Evolutionary conservation across 2,888 invertebrate species (phyloP).

Genomic region (Pegoplata infirma): DNA sequence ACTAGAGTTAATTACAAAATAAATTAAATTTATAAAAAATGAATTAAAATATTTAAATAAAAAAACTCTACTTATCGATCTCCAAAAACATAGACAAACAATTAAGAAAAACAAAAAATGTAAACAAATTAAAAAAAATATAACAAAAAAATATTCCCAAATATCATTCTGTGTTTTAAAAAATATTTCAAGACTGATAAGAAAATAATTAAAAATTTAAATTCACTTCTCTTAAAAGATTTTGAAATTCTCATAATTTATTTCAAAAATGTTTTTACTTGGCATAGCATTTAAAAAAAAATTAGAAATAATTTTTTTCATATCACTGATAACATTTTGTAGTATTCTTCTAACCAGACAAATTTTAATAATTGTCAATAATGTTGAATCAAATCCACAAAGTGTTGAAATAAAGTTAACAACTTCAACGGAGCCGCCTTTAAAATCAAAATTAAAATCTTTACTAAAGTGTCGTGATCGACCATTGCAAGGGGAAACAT

Average conservation of each 20-base stretch:
- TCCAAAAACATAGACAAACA: too few species aligned
- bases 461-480: slow-evolving; percentile 69
- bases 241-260: background rate
- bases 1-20: too few species aligned
- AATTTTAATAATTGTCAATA: background rate
- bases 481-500: slow-evolving; percentile 64
- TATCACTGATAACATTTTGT: background rate
- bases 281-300: background rate
- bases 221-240: too few species aligned
- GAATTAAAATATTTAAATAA: too few species aligned
- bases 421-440: slow-evolving; percentile 4
- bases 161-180: too few species aligned
- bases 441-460: slow-evolving; percentile 61
- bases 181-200: too few species aligned
- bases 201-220: too few species aligned
- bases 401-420: background rate
- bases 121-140: too few species aligned
- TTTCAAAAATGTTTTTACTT: background rate
- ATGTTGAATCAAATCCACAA: background rate
- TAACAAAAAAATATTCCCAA: too few species aligned
- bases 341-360: background rate
- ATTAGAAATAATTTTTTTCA: background rate
- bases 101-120: too few species aligned
- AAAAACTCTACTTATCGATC: too few species aligned
- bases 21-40: too few species aligned